Conservation (phyloP, 1,140 invertebrate species). For the Drosophila insularis region DNA sequence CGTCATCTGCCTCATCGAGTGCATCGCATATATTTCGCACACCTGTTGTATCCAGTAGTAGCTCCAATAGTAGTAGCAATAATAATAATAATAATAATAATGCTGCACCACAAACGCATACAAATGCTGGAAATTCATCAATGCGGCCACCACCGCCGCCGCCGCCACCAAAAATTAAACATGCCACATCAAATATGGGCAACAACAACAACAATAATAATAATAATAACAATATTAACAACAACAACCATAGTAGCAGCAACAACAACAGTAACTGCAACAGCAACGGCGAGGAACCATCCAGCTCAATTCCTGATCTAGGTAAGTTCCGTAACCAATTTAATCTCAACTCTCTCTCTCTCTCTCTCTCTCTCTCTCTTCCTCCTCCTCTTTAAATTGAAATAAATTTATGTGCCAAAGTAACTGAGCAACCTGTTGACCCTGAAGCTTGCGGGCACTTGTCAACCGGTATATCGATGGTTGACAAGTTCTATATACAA, state of each 20-base stretch:
- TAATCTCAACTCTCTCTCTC: not conserved
- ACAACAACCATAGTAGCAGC: conserved; percentile 11
- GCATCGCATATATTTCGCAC: conserved; percentile 73
- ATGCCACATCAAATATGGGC: conserved; percentile 47
- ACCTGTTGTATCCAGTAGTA: conserved; percentile 80
- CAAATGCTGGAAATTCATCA: conserved; percentile 63
- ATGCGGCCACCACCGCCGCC: conserved; percentile 85
- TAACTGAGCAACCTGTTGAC: conserved; percentile 63
- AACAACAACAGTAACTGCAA: conserved; percentile 23
- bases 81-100: conserved; percentile 45
- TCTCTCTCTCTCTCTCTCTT: too few species aligned
- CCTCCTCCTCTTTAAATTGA: not conserved
- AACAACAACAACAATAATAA: conserved; percentile 23
- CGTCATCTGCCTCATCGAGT: conserved; percentile 25
- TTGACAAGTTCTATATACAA: conserved; percentile 7
- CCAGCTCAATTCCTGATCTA: conserved; percentile 92
- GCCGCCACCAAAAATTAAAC: conserved; percentile 83
- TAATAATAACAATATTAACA: conserved; percentile 14
- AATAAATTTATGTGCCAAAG: conserved; percentile 12
- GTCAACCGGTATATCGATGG: conserved; percentile 42
- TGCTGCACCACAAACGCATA: conserved; percentile 27
- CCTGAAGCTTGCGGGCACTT: conserved; percentile 53
- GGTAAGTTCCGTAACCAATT: conserved; percentile 85
- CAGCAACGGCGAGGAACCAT: conserved; percentile 87
- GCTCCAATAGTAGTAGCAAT: conserved; percentile 44